phyloP scores from a whole-genome alignment of 2,113 vertebrate species.

The Pomatostomus ruficeps region DNA sequence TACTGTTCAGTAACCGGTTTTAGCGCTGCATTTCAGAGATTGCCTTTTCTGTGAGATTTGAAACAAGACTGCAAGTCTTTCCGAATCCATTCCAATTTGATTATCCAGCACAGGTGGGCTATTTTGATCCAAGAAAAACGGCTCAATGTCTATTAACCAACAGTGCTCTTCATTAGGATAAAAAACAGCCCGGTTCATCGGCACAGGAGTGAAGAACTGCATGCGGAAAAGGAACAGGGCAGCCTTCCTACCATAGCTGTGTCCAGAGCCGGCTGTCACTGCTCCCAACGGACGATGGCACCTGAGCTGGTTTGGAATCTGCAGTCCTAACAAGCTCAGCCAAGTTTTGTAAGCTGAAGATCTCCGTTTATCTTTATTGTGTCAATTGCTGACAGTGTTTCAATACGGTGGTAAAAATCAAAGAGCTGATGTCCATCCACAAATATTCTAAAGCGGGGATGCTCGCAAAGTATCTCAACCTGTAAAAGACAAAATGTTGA shows the following conservation, averaged over 20 bases:
- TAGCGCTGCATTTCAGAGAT: slow-evolving; percentile 61
- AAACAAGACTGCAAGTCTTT: slow-evolving; percentile 55
- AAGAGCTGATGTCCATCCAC: slow-evolving; percentile 98
- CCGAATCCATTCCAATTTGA: slow-evolving; percentile 60
- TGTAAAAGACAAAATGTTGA: slow-evolving; percentile 64
- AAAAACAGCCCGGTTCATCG: slow-evolving; percentile 35
- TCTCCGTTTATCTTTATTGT: slow-evolving; percentile 95
- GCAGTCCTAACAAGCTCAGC: slow-evolving; percentile 72
- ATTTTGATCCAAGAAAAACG: slow-evolving; percentile 56
- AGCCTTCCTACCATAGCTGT: slow-evolving; percentile 57
- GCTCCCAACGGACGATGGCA: slow-evolving; percentile 50
- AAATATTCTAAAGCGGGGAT: slow-evolving; percentile 96
- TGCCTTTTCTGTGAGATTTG: slow-evolving; percentile 43
- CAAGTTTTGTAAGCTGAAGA: slow-evolving; percentile 96
- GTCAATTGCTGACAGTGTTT: slow-evolving; percentile 89
- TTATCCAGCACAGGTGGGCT: slow-evolving; percentile 69
- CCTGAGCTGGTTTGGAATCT: slow-evolving; percentile 50
- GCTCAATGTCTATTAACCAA: slow-evolving; percentile 62
- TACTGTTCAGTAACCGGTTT: slow-evolving; percentile 27
- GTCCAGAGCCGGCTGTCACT: slow-evolving; percentile 59
- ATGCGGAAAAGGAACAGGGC: slow-evolving; percentile 61
- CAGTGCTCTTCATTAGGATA: slow-evolving; percentile 59
- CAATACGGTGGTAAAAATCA: slow-evolving; percentile 98
- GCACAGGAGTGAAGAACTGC: slow-evolving; percentile 67
- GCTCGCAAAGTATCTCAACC: slow-evolving; percentile 98